These are phyloP conservation scores for Neodontobutis hainanensis DNA, from an alignment of 2,113 vertebrate genomes.

Conservation along the genomic window DNA sequence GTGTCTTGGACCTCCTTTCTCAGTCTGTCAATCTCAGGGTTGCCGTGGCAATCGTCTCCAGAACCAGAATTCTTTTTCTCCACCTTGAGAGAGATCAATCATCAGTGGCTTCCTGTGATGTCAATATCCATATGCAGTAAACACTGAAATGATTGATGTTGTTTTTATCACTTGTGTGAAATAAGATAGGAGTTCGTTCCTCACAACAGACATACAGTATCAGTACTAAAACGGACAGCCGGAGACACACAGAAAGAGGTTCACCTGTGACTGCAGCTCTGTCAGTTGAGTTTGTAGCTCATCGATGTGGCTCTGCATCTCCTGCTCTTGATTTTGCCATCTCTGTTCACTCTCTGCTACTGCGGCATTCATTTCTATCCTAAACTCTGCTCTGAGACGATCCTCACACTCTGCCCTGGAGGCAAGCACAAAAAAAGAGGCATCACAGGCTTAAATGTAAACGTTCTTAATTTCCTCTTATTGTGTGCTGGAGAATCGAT, in stretches of 20 bases:
- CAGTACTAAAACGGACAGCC: background rate
- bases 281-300: constrained; percentile 64
- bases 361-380: constrained; percentile 78
- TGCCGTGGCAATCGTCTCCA: constrained; percentile 75
- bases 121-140: constrained; percentile 28
- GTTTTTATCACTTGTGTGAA: constrained; percentile 4
- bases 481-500: too few species aligned
- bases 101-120: background rate
- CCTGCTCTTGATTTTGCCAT: constrained; percentile 78
- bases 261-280: constrained; percentile 75
- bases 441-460: constrained; percentile 21
- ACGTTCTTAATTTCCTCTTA: constrained; percentile 10
- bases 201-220: background rate
- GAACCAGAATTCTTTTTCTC: constrained; percentile 72
- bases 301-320: constrained; percentile 77
- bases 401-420: constrained; percentile 79
- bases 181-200: background rate
- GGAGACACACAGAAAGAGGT: background rate
- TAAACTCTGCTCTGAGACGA: constrained; percentile 70
- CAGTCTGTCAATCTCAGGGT: constrained; percentile 83
- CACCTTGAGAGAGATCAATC: constrained; percentile 51
- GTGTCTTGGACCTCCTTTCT: constrained; percentile 84
- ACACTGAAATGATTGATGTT: constrained; percentile 16
- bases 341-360: constrained; percentile 75
- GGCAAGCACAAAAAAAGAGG: constrained; percentile 26